Percentiles rank a stretch among this genome's conserved stretches.
phyloP scores from a whole-genome alignment of 2,797 vertebrate species.

The Hoplostethus atlanticus region DNA sequence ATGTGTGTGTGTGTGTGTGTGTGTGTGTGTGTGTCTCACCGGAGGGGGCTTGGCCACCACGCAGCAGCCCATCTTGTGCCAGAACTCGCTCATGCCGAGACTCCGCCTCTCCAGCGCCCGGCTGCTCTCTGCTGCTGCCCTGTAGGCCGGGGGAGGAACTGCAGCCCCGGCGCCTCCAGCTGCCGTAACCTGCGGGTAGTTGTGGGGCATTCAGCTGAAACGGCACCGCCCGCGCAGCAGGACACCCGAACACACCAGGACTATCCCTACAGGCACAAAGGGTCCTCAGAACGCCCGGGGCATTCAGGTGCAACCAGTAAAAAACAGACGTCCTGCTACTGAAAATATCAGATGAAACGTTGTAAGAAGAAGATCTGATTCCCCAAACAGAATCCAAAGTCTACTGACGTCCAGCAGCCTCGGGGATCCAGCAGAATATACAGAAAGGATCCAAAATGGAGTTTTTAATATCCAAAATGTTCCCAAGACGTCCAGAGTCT shows the following conservation, averaged over 20 bases:
- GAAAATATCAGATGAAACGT: too few species aligned
- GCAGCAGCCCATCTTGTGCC: conserved; percentile 96
- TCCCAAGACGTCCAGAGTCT: too few species aligned
- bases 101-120: conserved; percentile 46
- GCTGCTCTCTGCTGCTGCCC: conserved; percentile 71
- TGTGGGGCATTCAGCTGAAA: conserved; percentile 67
- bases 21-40: conserved; percentile 78
- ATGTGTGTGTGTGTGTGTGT: conserved; percentile 10
- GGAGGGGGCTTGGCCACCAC: conserved; percentile 93
- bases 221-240: not conserved
- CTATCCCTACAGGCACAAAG: not conserved
- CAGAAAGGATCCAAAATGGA: too few species aligned
- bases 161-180: conserved; percentile 33
- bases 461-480: too few species aligned
- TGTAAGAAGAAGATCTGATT: too few species aligned
- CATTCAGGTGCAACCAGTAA: too few species aligned
- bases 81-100: conserved; percentile 92
- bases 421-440: too few species aligned
- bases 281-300: too few species aligned
- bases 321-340: too few species aligned
- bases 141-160: conserved; percentile 69
- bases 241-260: not conserved
- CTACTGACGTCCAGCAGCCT: too few species aligned
- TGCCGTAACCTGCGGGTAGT: conserved; percentile 36
- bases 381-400: too few species aligned